These are phyloP conservation scores for Stylophora pistillata DNA, from an alignment of 64 coral and sea anemone genomes.

Conservation along the genomic window DNA sequence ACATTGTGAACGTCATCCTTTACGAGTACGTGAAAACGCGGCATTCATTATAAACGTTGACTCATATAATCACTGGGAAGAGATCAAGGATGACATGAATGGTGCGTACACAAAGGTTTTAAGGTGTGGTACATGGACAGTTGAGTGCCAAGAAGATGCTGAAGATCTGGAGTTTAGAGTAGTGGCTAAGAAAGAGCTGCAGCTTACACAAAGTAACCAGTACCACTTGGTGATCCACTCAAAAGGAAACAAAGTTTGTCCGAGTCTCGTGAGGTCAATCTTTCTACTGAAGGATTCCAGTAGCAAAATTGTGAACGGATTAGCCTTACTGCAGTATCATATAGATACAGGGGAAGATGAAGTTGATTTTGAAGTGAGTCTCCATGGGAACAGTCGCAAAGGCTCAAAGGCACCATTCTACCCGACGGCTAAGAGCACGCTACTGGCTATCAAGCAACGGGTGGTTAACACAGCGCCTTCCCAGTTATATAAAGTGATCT, in stretches of 20 bases:
- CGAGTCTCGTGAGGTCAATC: no score
- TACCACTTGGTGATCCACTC: no score
- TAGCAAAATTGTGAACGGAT: constrained; percentile 23
- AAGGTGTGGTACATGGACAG: constrained; percentile 57
- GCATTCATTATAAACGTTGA: constrained; percentile 26
- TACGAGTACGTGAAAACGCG: constrained; percentile 46
- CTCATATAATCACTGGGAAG: constrained; percentile 58
- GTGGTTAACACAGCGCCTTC: constrained; percentile 4
- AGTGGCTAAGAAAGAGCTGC: constrained; percentile 29
- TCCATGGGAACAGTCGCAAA: constrained; percentile 45
- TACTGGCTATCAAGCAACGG: neutral
- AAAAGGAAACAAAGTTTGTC: no score
- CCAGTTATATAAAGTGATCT: constrained; percentile 17
- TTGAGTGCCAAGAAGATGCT: constrained; percentile 30
- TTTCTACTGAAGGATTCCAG: constrained; percentile 38
- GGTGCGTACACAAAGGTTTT: constrained; percentile 55
- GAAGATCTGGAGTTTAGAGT: neutral
- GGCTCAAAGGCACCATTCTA: constrained; percentile 40
- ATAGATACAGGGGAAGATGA: constrained; percentile 35
- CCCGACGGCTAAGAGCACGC: constrained; percentile 10
- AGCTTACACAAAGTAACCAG: constrained; percentile 13
- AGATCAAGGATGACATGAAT: constrained; percentile 68
- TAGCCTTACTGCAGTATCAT: constrained; percentile 50
- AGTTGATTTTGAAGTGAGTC: constrained; percentile 42
- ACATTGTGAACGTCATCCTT: constrained; percentile 43